Evolutionary conservation across 2,113 vertebrate species (phyloP).

Genomic region (Recurvirostra avosetta): DNA sequence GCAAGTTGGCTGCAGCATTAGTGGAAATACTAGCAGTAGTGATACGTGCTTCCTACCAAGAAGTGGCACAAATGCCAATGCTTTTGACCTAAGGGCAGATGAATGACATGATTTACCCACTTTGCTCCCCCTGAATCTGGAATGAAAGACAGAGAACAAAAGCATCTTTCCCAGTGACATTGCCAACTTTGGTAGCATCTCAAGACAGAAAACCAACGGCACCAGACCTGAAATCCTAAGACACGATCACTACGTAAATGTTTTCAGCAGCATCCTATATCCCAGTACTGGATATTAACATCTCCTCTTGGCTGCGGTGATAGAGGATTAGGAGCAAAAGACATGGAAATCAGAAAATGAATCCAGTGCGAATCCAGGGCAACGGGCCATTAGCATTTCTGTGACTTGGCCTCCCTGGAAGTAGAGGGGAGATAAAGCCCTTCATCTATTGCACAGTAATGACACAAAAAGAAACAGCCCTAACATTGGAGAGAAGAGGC

Average conservation of each 20-base stretch:
- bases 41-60: neutral
- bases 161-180: neutral
- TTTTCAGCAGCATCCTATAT: neutral
- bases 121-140: neutral
- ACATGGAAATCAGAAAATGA: neutral
- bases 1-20: neutral
- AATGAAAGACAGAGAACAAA: neutral
- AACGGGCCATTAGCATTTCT: neutral
- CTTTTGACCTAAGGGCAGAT: neutral
- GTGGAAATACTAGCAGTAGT: neutral
- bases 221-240: neutral
- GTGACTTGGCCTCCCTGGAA: neutral
- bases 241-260: neutral
- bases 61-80: neutral
- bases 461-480: neutral
- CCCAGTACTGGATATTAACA: neutral
- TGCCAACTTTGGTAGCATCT: neutral
- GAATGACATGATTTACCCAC: neutral
- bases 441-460: neutral
- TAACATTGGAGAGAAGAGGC: neutral
- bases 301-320: neutral
- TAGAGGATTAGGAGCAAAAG: neutral
- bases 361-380: neutral
- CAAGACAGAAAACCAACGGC: neutral
- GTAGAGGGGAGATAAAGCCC: neutral